Evolutionary conservation across 2,113 vertebrate species (phyloP).

Genomic region (Geococcyx californianus): DNA sequence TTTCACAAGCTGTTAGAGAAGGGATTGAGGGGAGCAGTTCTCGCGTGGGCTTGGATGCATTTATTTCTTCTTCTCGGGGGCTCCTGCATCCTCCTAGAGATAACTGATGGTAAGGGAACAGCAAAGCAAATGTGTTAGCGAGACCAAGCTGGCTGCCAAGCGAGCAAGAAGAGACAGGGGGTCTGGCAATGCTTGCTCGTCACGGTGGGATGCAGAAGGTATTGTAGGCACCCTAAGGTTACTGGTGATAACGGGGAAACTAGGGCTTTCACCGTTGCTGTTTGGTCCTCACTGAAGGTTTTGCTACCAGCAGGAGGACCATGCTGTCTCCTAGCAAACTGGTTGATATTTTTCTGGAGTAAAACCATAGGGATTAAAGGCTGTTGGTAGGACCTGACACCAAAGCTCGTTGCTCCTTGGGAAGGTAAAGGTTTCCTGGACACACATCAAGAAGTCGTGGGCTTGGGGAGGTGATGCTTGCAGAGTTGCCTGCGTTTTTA

Average conservation of each 20-base stretch:
- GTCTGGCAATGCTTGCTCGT: not conserved
- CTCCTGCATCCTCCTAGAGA: not conserved
- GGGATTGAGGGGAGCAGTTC: not conserved
- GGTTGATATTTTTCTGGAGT: not conserved
- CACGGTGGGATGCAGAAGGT: not conserved
- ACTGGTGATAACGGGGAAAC: not conserved
- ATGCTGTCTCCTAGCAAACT: not conserved
- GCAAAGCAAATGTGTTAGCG: not conserved
- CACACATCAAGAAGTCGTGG: fast-evolving
- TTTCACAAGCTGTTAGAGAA: not conserved
- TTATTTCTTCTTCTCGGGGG: not conserved
- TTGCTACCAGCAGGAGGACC: not conserved
- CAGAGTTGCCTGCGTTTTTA: not conserved
- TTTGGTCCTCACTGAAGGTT: not conserved
- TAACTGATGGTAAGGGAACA: not conserved
- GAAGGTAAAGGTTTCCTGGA: not conserved
- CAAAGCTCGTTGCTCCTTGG: not conserved
- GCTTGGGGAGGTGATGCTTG: not conserved
- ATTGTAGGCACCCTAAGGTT: not conserved
- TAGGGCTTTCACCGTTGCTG: not conserved
- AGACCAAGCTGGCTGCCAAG: not conserved
- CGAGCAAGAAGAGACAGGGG: not conserved
- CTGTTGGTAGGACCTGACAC: not conserved
- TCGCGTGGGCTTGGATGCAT: not conserved
- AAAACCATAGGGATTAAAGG: not conserved